phyloP scores from a whole-genome alignment of 2,113 vertebrate genomes.

The Megatriorchis doriae region DNA sequence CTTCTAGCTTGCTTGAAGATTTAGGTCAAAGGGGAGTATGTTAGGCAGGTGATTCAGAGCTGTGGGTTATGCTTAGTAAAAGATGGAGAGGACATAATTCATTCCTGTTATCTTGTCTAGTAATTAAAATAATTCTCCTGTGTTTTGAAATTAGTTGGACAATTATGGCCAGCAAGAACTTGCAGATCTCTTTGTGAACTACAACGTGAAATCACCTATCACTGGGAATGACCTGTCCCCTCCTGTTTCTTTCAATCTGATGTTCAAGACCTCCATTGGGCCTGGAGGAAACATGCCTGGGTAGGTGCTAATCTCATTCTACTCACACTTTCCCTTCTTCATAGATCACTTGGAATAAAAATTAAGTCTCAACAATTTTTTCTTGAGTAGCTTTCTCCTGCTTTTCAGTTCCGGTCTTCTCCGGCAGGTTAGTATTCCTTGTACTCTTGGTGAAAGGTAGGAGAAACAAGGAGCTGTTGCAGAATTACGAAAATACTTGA shows the following conservation, averaged over 20 bases:
- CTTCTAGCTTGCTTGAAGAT: neutral
- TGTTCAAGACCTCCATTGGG: conserved; percentile 98
- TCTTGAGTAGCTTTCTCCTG: neutral
- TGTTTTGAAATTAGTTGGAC: conserved; percentile 81
- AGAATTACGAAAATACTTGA: neutral
- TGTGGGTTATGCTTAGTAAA: neutral
- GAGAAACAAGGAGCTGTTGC: neutral
- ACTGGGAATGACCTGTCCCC: conserved; percentile 93
- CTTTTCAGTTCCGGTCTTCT: neutral
- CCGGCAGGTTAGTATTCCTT: neutral
- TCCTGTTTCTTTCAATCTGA: conserved; percentile 95
- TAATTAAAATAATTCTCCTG: neutral
- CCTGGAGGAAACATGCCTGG: conserved; percentile 96
- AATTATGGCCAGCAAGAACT: conserved; percentile 92
- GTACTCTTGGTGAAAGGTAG: neutral
- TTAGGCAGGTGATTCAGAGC: neutral
- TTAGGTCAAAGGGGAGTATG: neutral
- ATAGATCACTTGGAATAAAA: neutral
- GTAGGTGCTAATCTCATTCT: conserved; percentile 65
- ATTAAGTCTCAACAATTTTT: neutral
- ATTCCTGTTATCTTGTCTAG: neutral
- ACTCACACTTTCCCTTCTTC: neutral
- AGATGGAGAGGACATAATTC: neutral
- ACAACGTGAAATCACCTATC: conserved; percentile 91
- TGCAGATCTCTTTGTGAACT: conserved; percentile 90